Evolutionary conservation across 2,888 invertebrate genomes (phyloP).

Genomic region (Ischnus inquisitorius): DNA sequence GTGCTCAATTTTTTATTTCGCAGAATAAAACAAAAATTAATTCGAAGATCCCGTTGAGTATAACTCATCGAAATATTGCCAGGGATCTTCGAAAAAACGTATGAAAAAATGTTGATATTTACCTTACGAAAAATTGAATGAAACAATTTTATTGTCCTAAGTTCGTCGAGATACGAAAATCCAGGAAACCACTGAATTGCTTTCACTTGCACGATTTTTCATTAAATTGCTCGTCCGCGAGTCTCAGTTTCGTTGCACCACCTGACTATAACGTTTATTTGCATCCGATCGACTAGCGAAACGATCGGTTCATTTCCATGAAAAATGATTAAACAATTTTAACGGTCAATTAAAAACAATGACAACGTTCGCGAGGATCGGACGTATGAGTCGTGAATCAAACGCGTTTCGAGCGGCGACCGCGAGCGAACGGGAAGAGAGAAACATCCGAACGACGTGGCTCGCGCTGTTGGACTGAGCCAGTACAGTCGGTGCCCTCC

Average conservation of each 20-base stretch:
- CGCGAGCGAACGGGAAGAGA: slow-evolving; percentile 45
- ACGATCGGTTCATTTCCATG: background rate
- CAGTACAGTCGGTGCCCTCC: slow-evolving; percentile 73
- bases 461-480: slow-evolving; percentile 82
- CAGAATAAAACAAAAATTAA: background rate
- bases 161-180: slow-evolving; percentile 44
- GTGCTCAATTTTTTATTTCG: slow-evolving; percentile 50
- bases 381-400: background rate
- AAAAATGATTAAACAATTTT: background rate
- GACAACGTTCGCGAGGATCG: background rate
- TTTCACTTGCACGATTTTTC: slow-evolving; percentile 53
- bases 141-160: slow-evolving; percentile 19
- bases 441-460: slow-evolving; percentile 77
- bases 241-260: slow-evolving; percentile 33
- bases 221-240: background rate
- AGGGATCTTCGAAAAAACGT: background rate
- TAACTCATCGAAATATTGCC: background rate
- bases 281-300: background rate
- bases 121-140: slow-evolving; percentile 42
- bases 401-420: slow-evolving; percentile 22
- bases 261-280: background rate
- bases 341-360: background rate
- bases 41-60: background rate
- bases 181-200: slow-evolving; percentile 22
- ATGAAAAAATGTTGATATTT: slow-evolving; percentile 17